These are phyloP conservation scores for Diglossa cyanea DNA, from an alignment of 2,797 vertebrate species.

Conservation along the genomic window DNA sequence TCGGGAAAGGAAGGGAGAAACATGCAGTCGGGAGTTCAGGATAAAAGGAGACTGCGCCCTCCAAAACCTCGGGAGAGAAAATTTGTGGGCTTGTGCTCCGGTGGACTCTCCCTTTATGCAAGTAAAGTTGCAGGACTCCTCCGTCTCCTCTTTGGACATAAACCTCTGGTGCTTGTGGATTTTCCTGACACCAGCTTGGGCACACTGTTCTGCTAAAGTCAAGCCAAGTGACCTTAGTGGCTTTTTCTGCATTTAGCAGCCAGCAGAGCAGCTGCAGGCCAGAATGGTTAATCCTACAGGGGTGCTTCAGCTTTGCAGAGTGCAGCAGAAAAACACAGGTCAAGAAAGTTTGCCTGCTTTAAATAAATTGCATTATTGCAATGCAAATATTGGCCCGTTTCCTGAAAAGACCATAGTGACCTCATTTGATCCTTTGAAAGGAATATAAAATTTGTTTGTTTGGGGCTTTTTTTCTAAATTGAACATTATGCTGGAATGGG, in stretches of 20 bases:
- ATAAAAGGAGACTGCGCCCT: fast-evolving
- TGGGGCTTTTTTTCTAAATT: not conserved
- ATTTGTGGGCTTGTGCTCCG: fast-evolving
- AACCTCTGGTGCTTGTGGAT: not conserved
- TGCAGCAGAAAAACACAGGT: not conserved
- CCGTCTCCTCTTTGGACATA: not conserved
- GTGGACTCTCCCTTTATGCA: fast-evolving
- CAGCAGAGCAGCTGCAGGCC: not conserved
- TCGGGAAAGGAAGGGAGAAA: not conserved
- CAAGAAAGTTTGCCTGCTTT: not conserved
- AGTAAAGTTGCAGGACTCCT: not conserved
- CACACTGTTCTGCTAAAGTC: not conserved
- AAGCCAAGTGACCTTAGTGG: not conserved
- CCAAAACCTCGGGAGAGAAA: fast-evolving
- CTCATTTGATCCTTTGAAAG: not conserved
- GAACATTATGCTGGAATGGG: not conserved
- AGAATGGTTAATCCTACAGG: not conserved
- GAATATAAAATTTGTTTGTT: not conserved
- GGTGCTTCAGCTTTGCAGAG: not conserved
- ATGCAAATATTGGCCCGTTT: not conserved
- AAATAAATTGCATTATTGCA: not conserved
- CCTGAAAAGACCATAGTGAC: not conserved
- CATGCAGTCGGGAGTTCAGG: fast-evolving
- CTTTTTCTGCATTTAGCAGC: not conserved
- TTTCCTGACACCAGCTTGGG: not conserved